Evolutionary conservation across 2,797 vertebrate species (phyloP), one percentile per base, ranked within the genome.

Genomic region (Decapterus maruadsi): DNA sequence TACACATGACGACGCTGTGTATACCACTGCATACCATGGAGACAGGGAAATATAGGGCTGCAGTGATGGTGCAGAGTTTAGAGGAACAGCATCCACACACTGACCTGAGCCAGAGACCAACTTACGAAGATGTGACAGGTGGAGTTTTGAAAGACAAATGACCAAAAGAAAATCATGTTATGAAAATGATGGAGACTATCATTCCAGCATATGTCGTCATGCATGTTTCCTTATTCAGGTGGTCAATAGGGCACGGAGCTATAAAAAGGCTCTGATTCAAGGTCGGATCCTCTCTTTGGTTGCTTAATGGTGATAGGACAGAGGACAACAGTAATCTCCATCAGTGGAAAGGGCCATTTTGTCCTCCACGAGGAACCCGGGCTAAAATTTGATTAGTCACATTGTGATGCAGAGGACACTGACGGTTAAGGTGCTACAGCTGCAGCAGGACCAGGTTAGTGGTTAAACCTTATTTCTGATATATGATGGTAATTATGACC

Each of bases 191-290:
- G 61, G 50, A 68, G 67, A 64, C 63, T 67, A 66, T 68, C 51
- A 9, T 38, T 57, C 46, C 29, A 68, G 20, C 46, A 45, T 34
- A 43, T 40, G 14, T 78, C 61, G 72, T 51, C 42, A 57, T 57
- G 13, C 56, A 6, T 42, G 36, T 54, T 7, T 83, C 53, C 46
- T 74, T 8, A 61, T 42, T 77, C 43, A 64, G 68, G 63, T 63
- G 62, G 71, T 66, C 72, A 55, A 72, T 36, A 51, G 40, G 53
- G 14, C 46, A 56, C 42, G 9, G 57, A 53, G 82, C 82, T 77
- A 83, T 79, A 83, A 83, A 84, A 81, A 87, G 26, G 80, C 80
- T 48, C 60, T 22, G 42, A 64, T 68, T 84, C 79, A 88, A 88
- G 81, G 89, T 86, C 75, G 76, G 42, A 72, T 62, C 67, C 19